Evolutionary conservation across 2,797 vertebrate species (phyloP).

Genomic region (Enteromius mattozi): DNA sequence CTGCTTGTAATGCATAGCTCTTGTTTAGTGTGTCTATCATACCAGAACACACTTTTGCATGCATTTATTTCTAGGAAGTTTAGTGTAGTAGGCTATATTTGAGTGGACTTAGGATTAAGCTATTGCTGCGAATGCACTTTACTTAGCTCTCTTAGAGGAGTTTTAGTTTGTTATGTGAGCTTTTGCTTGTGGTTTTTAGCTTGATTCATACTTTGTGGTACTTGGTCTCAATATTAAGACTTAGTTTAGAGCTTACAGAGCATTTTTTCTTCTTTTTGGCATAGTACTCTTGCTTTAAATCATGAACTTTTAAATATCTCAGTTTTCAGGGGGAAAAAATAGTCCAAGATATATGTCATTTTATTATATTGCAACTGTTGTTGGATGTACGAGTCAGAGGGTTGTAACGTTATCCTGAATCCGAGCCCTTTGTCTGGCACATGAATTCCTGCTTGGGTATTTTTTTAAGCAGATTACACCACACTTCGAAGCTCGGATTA

Average conservation of each 20-base stretch:
- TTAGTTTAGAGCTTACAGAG: not conserved
- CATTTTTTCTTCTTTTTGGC: not conserved
- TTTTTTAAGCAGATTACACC: conserved; percentile 60
- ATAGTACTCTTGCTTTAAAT: not conserved
- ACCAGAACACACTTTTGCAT: conserved; percentile 2
- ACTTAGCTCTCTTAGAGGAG: conserved; percentile 10
- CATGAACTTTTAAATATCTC: not conserved
- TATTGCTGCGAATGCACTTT: conserved; percentile 34
- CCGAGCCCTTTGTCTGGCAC: conserved; percentile 46
- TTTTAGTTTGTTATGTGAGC: conserved; percentile 35
- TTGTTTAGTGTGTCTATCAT: conserved; percentile 10
- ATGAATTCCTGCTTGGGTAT: conserved; percentile 54
- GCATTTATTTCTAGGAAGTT: not conserved
- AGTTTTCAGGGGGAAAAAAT: not conserved
- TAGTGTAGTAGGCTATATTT: conserved; percentile 3
- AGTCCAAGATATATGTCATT: not conserved
- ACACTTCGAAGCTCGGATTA: conserved; percentile 57
- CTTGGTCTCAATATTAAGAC: conserved; percentile 15
- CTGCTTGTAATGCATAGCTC: conserved; percentile 14
- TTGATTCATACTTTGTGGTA: conserved; percentile 5
- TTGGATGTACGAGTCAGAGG: conserved; percentile 9
- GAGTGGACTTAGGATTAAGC: conserved; percentile 34
- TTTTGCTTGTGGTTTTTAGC: conserved; percentile 10
- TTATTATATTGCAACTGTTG: not conserved
- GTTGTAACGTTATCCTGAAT: conserved; percentile 27